These are phyloP conservation scores for Aleiodes sp. DNA, from an alignment of 1,140 invertebrate genomes.

Conservation along the genomic window DNA sequence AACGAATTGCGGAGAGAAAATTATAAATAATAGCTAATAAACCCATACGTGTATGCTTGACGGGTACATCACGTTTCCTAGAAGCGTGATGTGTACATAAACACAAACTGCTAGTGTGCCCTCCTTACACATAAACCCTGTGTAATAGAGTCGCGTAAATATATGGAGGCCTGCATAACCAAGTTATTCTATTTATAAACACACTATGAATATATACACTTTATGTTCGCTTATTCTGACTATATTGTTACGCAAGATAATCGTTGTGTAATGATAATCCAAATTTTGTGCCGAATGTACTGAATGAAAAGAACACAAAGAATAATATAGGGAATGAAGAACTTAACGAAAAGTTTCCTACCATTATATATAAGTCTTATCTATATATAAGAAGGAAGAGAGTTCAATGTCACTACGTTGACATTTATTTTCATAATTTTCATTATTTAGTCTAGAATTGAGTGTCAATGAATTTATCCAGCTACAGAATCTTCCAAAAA, in stretches of 20 bases:
- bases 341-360: too few species aligned
- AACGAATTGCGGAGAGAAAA: too few species aligned
- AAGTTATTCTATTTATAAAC: constrained; percentile 61
- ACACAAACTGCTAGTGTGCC: not conserved
- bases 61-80: not conserved
- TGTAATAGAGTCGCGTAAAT: constrained; percentile 45
- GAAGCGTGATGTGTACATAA: not conserved
- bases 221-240: constrained; percentile 53
- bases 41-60: too few species aligned
- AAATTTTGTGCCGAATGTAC: not conserved
- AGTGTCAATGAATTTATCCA: too few species aligned
- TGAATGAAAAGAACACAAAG: not conserved
- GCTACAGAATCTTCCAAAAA: too few species aligned
- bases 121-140: constrained; percentile 34
- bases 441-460: too few species aligned
- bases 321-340: not conserved
- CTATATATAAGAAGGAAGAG: too few species aligned
- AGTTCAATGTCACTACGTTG: too few species aligned
- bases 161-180: constrained; percentile 58
- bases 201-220: constrained; percentile 50
- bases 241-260: constrained; percentile 51
- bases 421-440: too few species aligned
- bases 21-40: too few species aligned
- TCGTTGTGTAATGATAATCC: constrained; percentile 48
- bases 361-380: too few species aligned